Percentiles rank a stretch among this genome's conserved stretches.
These are phyloP conservation scores for Stomatorhinus walkeri DNA, from an alignment of 2,797 vertebrate species.

Conservation along the genomic window DNA sequence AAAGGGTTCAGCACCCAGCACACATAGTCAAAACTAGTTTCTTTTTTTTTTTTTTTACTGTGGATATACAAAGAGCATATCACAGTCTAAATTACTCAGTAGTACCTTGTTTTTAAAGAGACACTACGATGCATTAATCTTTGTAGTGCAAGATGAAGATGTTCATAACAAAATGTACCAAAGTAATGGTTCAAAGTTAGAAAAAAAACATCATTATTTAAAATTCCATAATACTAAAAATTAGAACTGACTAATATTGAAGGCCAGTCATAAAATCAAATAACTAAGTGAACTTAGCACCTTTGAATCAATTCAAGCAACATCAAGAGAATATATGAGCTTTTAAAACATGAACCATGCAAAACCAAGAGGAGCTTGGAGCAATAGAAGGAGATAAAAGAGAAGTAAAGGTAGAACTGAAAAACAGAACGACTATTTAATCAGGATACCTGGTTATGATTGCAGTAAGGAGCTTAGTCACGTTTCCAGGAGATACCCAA, in stretches of 20 bases:
- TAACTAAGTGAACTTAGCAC: background rate
- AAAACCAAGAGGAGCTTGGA: background rate
- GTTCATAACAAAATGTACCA: background rate
- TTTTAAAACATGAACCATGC: background rate
- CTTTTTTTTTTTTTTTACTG: background rate
- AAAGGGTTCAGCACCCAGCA: background rate
- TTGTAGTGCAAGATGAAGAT: background rate
- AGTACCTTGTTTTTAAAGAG: background rate
- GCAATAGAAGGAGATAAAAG: background rate
- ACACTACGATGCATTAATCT: background rate
- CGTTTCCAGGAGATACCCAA: background rate
- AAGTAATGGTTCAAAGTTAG: background rate
- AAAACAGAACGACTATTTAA: background rate
- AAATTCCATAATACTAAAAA: background rate
- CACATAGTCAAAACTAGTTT: background rate
- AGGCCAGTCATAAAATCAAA: background rate
- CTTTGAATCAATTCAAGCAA: conserved; percentile 10
- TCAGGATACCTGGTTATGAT: background rate
- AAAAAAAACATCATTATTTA: background rate
- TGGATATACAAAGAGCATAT: background rate
- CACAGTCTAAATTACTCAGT: background rate
- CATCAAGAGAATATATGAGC: background rate
- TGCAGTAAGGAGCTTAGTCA: background rate
- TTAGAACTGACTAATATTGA: background rate
- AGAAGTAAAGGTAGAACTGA: background rate